Evolutionary conservation across 2,888 invertebrate genomes (phyloP).

Genomic region (Cabera pusaria): DNA sequence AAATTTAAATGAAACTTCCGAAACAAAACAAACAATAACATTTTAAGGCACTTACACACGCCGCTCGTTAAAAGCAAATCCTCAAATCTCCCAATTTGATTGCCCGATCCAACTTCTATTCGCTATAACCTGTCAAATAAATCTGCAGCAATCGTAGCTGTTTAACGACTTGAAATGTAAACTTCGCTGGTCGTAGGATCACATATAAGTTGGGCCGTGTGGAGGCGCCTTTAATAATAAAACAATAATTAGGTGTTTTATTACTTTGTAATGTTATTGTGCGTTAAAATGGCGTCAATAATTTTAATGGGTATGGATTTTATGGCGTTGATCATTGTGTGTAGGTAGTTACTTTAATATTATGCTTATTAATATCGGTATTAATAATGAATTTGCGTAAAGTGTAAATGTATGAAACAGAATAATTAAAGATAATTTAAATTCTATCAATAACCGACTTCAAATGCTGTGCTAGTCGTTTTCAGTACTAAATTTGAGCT

Average conservation of each 20-base stretch:
- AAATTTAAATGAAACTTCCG: too few species aligned
- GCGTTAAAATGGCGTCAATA: constrained; percentile 11
- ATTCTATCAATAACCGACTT: too few species aligned
- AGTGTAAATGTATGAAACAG: too few species aligned
- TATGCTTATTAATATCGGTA: too few species aligned
- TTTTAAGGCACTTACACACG: constrained; percentile 23
- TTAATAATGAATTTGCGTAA: too few species aligned
- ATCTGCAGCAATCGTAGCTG: constrained; percentile 42
- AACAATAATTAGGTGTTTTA: constrained; percentile 24
- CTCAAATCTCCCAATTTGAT: constrained; percentile 46
- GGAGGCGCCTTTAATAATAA: constrained; percentile 37
- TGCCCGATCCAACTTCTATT: constrained; percentile 45
- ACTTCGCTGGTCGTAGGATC: constrained; percentile 16
- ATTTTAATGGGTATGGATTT: too few species aligned
- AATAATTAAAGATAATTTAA: too few species aligned
- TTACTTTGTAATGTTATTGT: constrained; percentile 30
- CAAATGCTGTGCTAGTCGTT: too few species aligned
- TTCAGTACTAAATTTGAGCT: too few species aligned
- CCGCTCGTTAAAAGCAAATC: constrained; percentile 37
- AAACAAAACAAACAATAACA: constrained; percentile 27
- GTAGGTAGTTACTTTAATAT: too few species aligned
- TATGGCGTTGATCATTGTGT: constrained; percentile 6
- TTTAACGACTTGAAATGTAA: constrained; percentile 51
- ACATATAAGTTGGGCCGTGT: constrained; percentile 41
- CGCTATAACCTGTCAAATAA: constrained; percentile 61